Evolutionary conservation across 2,797 vertebrate species (phyloP), one percentile per base, ranked within the genome.

Genomic region (Lutjanus argentimaculatus): DNA sequence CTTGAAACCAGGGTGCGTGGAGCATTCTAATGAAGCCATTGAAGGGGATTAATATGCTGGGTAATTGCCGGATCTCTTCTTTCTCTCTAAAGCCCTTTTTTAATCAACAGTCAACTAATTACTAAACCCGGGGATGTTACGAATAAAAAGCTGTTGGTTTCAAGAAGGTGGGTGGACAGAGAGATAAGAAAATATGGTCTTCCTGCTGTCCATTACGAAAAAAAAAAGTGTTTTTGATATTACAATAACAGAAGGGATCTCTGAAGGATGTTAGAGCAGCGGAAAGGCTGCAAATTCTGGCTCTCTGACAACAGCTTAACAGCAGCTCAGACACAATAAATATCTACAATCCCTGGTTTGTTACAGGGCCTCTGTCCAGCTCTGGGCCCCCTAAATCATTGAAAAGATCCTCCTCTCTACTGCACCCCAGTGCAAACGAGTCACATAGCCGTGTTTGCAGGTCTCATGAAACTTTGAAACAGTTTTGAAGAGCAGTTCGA

Each of bases 81-180:
- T 93, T 86, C 79, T 87, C 84, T 91, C 89, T 73, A 88, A 88
- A 88, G 83, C 81, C 83, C 67, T 80, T 92, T 89, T 48, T 93
- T 93, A 92, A 94, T 95, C 90, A 94, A 88, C 90, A 89, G 80
- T 92, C 89, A 84, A 88, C 93, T 95, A 93, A 95, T 94, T 89
- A 88, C 91, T 82, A 92, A 94, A 88, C 73, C 69, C 70, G 42
- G 66, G 84, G 73, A 89, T 85, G 85, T 79, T 86, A 74, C 66
- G 67, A 86, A 76, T 73, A 86, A 89, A 90, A 87, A 74, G 67
- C 70, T 74, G 75, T 65, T 73, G 77, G 83, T 84, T 88, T 86
- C 59, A 75, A 72, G 69, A 83, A 75, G 65, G 77, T 79, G 70
- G 80, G 85, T 78, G 84, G 81, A 87, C 70, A 62, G 51, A 40